These are phyloP conservation scores for Himalopsyche anomala DNA, from an alignment of 2,888 invertebrate genomes.

Conservation along the genomic window DNA sequence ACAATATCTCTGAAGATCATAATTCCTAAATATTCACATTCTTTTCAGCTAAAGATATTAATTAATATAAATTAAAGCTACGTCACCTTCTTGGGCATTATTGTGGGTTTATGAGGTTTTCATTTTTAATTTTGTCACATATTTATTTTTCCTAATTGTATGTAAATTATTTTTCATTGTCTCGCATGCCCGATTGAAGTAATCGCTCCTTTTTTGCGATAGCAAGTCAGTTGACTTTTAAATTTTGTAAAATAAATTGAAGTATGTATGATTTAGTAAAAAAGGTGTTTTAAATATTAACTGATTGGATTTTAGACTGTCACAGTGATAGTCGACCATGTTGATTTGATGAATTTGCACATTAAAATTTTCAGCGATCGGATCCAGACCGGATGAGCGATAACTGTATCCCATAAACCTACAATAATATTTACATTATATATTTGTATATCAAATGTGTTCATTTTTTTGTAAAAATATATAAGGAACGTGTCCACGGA, in stretches of 20 bases:
- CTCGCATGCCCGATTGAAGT: background rate
- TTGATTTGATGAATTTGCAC: too few species aligned
- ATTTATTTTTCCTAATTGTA: too few species aligned
- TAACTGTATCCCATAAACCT: background rate
- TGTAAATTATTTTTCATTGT: too few species aligned
- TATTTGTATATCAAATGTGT: constrained; percentile 43
- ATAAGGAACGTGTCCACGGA: constrained; percentile 35
- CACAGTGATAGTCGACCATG: too few species aligned
- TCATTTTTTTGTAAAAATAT: constrained; percentile 43
- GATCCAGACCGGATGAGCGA: too few species aligned
- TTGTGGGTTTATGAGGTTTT: constrained; percentile 38
- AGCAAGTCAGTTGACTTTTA: background rate
- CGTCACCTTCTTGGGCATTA: constrained; percentile 14
- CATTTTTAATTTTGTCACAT: too few species aligned
- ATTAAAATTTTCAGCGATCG: too few species aligned
- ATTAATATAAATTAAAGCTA: background rate
- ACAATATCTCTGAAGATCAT: background rate
- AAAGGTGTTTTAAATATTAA: too few species aligned
- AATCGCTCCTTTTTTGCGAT: background rate
- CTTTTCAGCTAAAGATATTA: constrained; percentile 9
- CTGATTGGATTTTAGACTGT: too few species aligned
- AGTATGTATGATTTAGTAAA: too few species aligned
- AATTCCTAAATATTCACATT: background rate
- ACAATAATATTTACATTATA: constrained; percentile 41
- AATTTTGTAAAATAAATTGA: too few species aligned